Evolutionary conservation across 30 jellyfish, hydroid and myxozoan species (phyloP).

Genomic region (Aurelia coerulea): DNA sequence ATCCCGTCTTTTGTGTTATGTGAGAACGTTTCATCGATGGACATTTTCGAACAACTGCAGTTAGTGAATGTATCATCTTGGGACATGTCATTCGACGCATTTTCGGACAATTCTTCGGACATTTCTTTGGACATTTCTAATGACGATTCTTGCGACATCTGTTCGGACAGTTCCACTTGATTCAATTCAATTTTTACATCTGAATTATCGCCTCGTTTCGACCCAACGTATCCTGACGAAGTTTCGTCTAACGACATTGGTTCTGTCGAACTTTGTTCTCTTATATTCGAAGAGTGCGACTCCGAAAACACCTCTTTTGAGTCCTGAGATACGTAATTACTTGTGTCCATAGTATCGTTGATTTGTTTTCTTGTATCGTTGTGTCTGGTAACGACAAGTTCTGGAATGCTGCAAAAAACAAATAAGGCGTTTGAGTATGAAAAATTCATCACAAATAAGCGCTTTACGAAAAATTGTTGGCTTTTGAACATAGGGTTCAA

Average conservation of each 20-base stretch:
- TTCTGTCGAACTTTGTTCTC: background rate
- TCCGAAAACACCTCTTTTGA: constrained; percentile 42
- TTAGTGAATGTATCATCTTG: constrained; percentile 51
- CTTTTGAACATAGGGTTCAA: too few species aligned
- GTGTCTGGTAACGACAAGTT: background rate
- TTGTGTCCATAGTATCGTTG: constrained; percentile 45
- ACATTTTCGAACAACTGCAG: constrained; percentile 25
- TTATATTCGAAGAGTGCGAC: constrained; percentile 1
- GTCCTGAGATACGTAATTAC: constrained; percentile 66
- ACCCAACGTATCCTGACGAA: background rate
- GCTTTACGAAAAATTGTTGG: too few species aligned
- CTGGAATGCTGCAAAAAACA: constrained; percentile 32
- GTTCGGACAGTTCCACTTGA: background rate
- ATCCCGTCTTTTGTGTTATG: background rate
- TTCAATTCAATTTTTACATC: background rate
- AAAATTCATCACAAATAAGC: too few species aligned
- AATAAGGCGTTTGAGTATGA: background rate
- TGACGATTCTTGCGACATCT: background rate
- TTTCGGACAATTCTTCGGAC: background rate
- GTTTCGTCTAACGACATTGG: background rate
- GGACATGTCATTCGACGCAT: constrained; percentile 10
- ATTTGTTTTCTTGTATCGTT: background rate
- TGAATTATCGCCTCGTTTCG: background rate
- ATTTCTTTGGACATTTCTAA: background rate
- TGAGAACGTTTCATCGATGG: constrained; percentile 18